These are phyloP conservation scores for Leptopilina syphax DNA, from an alignment of 2,888 invertebrate species.

Conservation along the genomic window DNA sequence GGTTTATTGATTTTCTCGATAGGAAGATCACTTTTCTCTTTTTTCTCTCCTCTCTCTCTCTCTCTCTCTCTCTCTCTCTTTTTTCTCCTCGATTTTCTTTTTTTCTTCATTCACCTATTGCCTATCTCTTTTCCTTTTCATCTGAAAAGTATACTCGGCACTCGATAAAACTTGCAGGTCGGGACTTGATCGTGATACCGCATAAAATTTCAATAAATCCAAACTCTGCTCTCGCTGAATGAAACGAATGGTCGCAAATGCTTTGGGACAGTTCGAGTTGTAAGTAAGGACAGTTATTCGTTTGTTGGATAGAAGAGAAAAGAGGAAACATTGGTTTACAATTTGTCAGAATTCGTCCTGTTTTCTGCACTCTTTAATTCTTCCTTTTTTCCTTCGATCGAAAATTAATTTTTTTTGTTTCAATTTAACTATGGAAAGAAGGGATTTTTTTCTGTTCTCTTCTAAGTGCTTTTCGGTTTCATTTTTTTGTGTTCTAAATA, in stretches of 20 bases:
- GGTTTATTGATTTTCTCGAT: slow-evolving; percentile 52
- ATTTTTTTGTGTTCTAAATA: too few species aligned
- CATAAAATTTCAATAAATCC: slow-evolving; percentile 69
- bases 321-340: neutral
- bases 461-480: too few species aligned
- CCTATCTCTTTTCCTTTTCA: slow-evolving; percentile 45
- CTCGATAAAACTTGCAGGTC: slow-evolving; percentile 64
- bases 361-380: too few species aligned
- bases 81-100: neutral
- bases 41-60: slow-evolving; percentile 3
- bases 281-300: slow-evolving; percentile 55
- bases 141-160: slow-evolving; percentile 54
- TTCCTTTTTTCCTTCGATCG: neutral
- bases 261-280: slow-evolving; percentile 60
- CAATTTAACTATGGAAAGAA: too few species aligned
- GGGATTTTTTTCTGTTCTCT: too few species aligned
- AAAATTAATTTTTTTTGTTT: neutral
- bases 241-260: slow-evolving; percentile 59
- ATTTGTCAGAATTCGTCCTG: neutral
- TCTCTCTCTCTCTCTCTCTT: neutral
- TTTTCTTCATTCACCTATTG: neutral
- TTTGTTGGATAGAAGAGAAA: neutral
- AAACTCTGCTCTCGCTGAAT: slow-evolving; percentile 45
- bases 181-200: slow-evolving; percentile 63
- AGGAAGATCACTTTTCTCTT: slow-evolving; percentile 46